phyloP scores from a whole-genome alignment of 2,113 vertebrate species.

The Tetrax tetrax region DNA sequence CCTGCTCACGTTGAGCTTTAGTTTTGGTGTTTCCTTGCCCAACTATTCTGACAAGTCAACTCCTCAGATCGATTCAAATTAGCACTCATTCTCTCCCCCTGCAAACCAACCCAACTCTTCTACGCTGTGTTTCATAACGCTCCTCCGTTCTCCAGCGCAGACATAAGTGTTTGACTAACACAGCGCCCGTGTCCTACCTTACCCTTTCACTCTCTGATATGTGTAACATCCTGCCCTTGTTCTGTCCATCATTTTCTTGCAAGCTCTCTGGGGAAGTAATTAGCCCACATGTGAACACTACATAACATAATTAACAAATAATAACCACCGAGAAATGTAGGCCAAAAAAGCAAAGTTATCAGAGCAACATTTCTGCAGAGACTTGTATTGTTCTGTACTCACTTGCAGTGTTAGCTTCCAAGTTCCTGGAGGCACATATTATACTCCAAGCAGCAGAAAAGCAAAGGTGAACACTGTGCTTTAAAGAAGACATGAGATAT shows the following conservation, averaged over 20 bases:
- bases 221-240: conserved; percentile 61
- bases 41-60: neutral
- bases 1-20: neutral
- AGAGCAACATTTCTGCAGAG: conserved; percentile 58
- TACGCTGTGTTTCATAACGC: neutral
- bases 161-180: neutral
- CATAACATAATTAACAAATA: conserved; percentile 67
- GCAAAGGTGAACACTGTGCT: neutral
- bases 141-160: neutral
- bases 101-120: neutral
- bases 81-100: neutral
- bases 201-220: conserved; percentile 5
- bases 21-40: neutral
- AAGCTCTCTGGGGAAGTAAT: conserved; percentile 64
- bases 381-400: conserved; percentile 16
- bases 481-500: neutral
- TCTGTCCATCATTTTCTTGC: conserved; percentile 57
- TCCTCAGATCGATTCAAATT: neutral
- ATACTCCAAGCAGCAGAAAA: conserved; percentile 13
- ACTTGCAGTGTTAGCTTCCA: neutral
- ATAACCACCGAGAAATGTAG: conserved; percentile 57
- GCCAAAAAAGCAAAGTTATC: conserved; percentile 57
- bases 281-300: conserved; percentile 54
- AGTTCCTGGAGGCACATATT: conserved; percentile 45
- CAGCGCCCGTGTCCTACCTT: neutral